phyloP scores from a whole-genome alignment of 2,797 vertebrate genomes.

The Spinus olivaceus region DNA sequence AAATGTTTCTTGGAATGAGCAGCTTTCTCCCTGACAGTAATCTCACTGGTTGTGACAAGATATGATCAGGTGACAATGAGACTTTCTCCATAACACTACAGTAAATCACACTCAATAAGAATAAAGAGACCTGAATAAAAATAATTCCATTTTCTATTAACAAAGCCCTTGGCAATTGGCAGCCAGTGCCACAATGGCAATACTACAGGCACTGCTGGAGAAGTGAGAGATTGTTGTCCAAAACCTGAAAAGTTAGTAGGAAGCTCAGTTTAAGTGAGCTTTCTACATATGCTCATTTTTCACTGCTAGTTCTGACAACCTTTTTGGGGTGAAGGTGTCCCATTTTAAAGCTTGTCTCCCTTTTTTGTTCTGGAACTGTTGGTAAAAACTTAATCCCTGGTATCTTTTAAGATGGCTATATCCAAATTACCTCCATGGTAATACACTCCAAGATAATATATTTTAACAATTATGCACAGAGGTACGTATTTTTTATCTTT shows the following conservation, averaged over 20 bases:
- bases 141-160: slow-evolving; percentile 39
- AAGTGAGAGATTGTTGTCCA: background rate
- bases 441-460: background rate
- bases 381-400: slow-evolving; percentile 1
- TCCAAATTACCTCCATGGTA: background rate
- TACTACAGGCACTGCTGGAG: background rate
- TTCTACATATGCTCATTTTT: background rate
- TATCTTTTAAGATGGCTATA: background rate
- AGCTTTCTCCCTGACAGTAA: slow-evolving; percentile 29
- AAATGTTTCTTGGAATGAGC: slow-evolving; percentile 44
- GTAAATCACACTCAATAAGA: slow-evolving; percentile 40
- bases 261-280: background rate
- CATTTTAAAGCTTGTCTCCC: background rate
- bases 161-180: background rate
- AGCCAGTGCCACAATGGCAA: background rate
- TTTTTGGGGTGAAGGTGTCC: background rate
- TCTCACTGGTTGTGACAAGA: slow-evolving; percentile 29
- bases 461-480: background rate
- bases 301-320: background rate
- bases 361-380: background rate
- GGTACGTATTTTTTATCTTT: background rate
- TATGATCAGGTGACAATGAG: slow-evolving; percentile 31
- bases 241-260: background rate
- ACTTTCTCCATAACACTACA: slow-evolving; percentile 36
- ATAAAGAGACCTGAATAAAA: slow-evolving; percentile 34